Conservation (phyloP, 2,888 invertebrate genomes). For the Dioctria rufipes region DNA sequence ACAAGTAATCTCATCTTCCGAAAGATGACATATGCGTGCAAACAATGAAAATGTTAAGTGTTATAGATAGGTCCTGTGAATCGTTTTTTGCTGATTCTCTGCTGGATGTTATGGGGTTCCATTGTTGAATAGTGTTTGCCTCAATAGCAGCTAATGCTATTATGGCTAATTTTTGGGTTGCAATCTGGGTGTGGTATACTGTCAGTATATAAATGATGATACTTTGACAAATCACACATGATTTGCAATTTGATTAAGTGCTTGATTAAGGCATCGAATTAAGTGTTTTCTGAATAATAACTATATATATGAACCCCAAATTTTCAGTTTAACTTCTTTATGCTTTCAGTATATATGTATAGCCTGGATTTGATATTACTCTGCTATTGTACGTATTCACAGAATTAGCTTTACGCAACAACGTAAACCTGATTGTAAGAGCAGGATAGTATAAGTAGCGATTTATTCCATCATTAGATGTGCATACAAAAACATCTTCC, state of each 20-base stretch:
- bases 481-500: no score
- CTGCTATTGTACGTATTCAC: no score
- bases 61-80: slow-evolving; percentile 60
- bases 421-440: no score
- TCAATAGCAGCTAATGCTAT: slow-evolving; percentile 59
- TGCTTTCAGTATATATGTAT: no score
- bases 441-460: no score
- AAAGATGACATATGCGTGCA: slow-evolving; percentile 57
- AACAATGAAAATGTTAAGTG: slow-evolving; percentile 61
- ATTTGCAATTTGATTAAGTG: slow-evolving; percentile 40
- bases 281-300: neutral
- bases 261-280: neutral
- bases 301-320: no score
- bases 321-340: no score
- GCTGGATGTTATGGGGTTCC: slow-evolving; percentile 29
- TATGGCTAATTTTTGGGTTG: slow-evolving; percentile 62
- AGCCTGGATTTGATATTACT: no score
- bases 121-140: slow-evolving; percentile 57
- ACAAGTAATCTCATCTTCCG: slow-evolving; percentile 50
- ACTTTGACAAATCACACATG: slow-evolving; percentile 21
- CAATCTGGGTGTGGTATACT: slow-evolving; percentile 60
- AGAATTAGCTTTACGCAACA: no score
- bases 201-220: slow-evolving; percentile 36
- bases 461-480: no score
- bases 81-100: slow-evolving; percentile 49